Percentiles rank a stretch among this genome's conserved stretches.
phyloP scores from a whole-genome alignment of 2,113 vertebrate genomes.

The Xenotilapia longispinis region DNA sequence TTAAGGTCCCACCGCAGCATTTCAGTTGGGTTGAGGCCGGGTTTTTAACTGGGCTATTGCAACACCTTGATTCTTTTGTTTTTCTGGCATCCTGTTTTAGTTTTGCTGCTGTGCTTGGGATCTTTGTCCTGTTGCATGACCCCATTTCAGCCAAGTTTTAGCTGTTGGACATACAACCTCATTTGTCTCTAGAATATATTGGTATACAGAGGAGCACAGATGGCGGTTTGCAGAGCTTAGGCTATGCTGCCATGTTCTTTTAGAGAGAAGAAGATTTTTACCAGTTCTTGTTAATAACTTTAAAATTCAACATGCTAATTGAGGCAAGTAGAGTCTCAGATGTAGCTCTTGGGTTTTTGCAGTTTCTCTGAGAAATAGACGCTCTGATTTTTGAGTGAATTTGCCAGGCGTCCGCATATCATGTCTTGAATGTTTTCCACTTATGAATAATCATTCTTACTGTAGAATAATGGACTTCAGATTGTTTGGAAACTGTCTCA shows the following conservation, averaged over 20 bases:
- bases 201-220: background rate
- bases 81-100: background rate
- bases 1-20: background rate
- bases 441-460: background rate
- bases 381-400: background rate
- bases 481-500: background rate
- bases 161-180: background rate
- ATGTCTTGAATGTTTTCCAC: background rate
- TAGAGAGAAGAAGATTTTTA: background rate
- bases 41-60: background rate
- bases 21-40: background rate
- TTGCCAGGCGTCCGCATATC: background rate
- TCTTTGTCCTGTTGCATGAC: background rate
- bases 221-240: background rate
- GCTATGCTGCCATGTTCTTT: background rate
- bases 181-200: background rate
- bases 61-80: background rate
- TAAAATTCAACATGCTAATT: background rate
- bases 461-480: background rate
- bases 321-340: background rate
- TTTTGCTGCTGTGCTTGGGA: background rate
- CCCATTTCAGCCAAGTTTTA: background rate
- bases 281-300: background rate
- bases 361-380: background rate
- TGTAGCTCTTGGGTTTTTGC: background rate